A percentile compares a stretch with the other conserved stretches of the same genome.
Conservation (phyloP, 2,888 invertebrate species). For the Caenorhabditis imperialis region DNA sequence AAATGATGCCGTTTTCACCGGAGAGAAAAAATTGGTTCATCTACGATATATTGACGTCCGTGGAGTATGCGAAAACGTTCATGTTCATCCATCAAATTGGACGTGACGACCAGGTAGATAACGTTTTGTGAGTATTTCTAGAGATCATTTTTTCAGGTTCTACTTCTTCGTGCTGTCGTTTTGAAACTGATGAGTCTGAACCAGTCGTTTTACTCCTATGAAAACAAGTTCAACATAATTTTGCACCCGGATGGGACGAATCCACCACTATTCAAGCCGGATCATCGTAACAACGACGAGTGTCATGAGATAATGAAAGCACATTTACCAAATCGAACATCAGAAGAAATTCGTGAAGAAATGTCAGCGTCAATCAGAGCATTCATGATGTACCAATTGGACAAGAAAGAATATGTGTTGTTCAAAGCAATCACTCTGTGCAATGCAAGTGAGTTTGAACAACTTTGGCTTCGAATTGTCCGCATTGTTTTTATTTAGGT, state of each 20-base stretch:
- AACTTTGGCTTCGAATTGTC: neutral
- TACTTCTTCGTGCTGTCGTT: constrained; percentile 36
- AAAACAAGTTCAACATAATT: constrained; percentile 51
- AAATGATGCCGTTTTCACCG: constrained; percentile 12
- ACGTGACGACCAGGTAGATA: constrained; percentile 48
- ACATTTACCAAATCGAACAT: constrained; percentile 1
- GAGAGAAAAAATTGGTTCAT: constrained; percentile 62
- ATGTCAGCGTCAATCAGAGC: constrained; percentile 20
- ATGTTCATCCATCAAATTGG: constrained; percentile 60
- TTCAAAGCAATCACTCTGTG: constrained; percentile 63
- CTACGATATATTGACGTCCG: constrained; percentile 57
- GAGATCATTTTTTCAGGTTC: constrained; percentile 18
- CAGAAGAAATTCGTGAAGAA: constrained; percentile 12
- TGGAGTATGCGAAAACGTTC: constrained; percentile 67
- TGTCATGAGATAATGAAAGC: neutral
- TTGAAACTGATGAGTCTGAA: constrained; percentile 54
- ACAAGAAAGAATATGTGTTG: constrained; percentile 62
- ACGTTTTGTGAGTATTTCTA: neutral
- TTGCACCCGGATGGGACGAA: constrained; percentile 62
- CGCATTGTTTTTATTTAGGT: constrained; percentile 24
- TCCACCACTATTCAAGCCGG: constrained; percentile 21
- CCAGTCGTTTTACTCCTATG: constrained; percentile 58
- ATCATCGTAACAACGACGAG: neutral
- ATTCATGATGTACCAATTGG: constrained; percentile 35
- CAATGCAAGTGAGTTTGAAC: constrained; percentile 58